Base-by-base conservation (phyloP, 2,113 vertebrate species). In the Sigmodon hispidus region DNA sequence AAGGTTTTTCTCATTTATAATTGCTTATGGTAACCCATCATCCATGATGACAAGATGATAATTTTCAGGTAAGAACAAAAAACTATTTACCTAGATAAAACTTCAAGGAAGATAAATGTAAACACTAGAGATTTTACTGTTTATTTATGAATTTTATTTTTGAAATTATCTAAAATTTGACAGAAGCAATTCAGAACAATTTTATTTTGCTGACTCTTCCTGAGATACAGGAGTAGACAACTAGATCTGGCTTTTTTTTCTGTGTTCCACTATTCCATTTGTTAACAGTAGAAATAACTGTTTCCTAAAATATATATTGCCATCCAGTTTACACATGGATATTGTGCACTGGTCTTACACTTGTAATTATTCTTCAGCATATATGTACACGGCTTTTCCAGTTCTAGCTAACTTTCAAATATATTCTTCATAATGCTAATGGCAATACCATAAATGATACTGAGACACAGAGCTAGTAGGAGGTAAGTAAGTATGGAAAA, bases 121-220 rank as follows among this genome's bases (percentile, higher is more conserved):
- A 97, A 97, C 50, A 31, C 19, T 87, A 9, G 48, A 7, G 17
- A n/a, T 40, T 5, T 63, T 52, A 43, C n/a, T 10, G 55, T 69
- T 86, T 91, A 19, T 50, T 61, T 34, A 24, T 50, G 5, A 5
- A 16, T 48, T 84, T 84, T 85, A 34, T 17, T 70, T 50, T 34
- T 55, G 15, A 70, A 70, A 48, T 75, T n/a, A 80, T 69, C 45
- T n/a, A 6, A 80, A 80, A 87, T 12, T 43, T 61, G 96, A 91
- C 34, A 95, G 80, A 61, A 69, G 84, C 84, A 83, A 89, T 92
- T 75, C 96, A 97, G 86, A 93, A 93, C 84, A 59, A 72, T 93
- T 72, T 81, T 59, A 52, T 69, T 48, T 94, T 93, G 59, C 73
- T 96, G 52, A 59, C 0, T 26, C 12, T 90, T 85, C 22, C 10